phyloP scores from a whole-genome alignment of 2,888 invertebrate species.

The Cosmopolites sordidus region DNA sequence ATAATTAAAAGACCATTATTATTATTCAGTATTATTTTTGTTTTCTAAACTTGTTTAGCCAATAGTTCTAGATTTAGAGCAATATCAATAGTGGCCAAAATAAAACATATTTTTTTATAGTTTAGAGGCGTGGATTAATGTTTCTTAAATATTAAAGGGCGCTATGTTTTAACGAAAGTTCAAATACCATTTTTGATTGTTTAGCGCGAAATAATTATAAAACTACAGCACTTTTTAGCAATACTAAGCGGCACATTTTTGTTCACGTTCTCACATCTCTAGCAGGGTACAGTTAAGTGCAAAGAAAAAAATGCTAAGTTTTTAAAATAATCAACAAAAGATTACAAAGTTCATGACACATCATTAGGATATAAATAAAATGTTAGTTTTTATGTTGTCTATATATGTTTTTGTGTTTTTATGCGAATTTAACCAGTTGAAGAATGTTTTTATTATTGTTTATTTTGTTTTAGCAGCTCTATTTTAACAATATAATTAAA shows the following conservation, averaged over 20 bases:
- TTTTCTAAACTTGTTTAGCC: not conserved
- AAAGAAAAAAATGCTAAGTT: conserved; percentile 40
- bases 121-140: not conserved
- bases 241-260: conserved; percentile 17
- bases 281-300: conserved; percentile 45
- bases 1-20: too few relatives aligned
- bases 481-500: too few relatives aligned
- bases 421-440: not conserved
- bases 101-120: not conserved
- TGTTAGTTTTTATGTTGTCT: conserved; percentile 1
- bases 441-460: not conserved
- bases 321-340: conserved; percentile 33
- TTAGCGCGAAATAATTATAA: not conserved
- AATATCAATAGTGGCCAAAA: conserved; percentile 1
- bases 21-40: not conserved
- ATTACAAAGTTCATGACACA: conserved; percentile 45
- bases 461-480: too few relatives aligned
- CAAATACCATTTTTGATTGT: not conserved
- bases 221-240: conserved; percentile 16
- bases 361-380: conserved; percentile 41
- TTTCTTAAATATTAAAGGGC: too few relatives aligned
- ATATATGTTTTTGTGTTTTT: not conserved
- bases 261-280: conserved; percentile 30
- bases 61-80: not conserved
- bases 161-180: too few relatives aligned